Evolutionary conservation across 53 echinoderm and acorn worm genomes (phyloP).

Genomic region (Astropecten irregularis): DNA sequence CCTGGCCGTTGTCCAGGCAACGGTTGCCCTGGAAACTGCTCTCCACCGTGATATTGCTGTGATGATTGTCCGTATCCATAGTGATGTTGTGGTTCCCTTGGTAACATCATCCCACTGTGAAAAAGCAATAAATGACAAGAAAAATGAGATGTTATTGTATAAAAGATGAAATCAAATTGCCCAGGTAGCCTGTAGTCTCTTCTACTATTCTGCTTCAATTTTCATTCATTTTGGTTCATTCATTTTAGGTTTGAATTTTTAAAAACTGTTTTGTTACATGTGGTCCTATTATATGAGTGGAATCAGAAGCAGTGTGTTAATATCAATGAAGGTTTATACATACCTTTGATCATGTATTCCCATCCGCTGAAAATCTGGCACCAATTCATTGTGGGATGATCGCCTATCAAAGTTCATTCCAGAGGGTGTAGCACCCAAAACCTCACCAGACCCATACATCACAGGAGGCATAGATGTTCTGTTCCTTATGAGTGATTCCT

Average conservation of each 20-base stretch:
- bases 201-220: too few species aligned
- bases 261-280: too few species aligned
- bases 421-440: conserved; percentile 22
- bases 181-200: too few species aligned
- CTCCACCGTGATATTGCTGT: conserved; percentile 35
- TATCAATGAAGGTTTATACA: too few species aligned
- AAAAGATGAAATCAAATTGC: not conserved
- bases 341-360: conserved; percentile 31
- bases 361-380: conserved; percentile 6
- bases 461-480: conserved; percentile 32
- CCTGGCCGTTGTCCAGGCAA: not conserved
- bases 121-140: too few species aligned
- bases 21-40: conserved; percentile 20
- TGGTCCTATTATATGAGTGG: too few species aligned
- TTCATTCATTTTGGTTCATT: too few species aligned
- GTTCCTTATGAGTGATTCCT: conserved; percentile 24
- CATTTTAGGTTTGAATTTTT: too few species aligned
- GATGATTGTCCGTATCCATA: conserved; percentile 10
- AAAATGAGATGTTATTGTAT: not conserved
- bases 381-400: conserved; percentile 21
- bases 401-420: conserved; percentile 31
- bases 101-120: conserved; percentile 3
- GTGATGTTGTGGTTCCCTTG: conserved; percentile 19
- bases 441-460: conserved; percentile 30
- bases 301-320: too few species aligned